These are phyloP conservation scores for Gonioctena quinquepunctata DNA, from an alignment of 1,140 invertebrate genomes.

Conservation along the genomic window DNA sequence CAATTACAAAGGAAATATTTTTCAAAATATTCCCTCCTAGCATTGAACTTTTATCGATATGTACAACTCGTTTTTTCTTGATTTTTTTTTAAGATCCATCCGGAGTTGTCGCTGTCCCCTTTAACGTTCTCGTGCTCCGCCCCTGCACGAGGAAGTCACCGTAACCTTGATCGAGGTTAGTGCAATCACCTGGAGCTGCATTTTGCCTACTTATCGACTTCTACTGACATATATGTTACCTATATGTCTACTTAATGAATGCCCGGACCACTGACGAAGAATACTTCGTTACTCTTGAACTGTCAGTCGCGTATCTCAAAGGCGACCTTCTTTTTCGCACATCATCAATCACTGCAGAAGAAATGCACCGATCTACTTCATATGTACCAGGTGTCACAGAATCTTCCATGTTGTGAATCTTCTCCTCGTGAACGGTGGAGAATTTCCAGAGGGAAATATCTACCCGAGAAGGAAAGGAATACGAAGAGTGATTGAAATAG, in stretches of 20 bases:
- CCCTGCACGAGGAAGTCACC: slow-evolving; percentile 34
- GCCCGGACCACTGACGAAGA: neutral
- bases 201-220: slow-evolving; percentile 39
- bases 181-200: slow-evolving; percentile 41
- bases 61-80: too few species aligned
- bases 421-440: too few species aligned
- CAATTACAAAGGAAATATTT: too few species aligned
- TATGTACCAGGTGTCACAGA: too few species aligned
- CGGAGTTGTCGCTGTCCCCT: neutral
- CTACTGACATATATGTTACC: slow-evolving; percentile 24
- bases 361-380: too few species aligned
- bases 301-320: neutral
- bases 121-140: neutral
- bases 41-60: too few species aligned
- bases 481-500: too few species aligned
- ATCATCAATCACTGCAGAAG: slow-evolving; percentile 5
- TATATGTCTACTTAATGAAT: slow-evolving; percentile 10
- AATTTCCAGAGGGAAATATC: too few species aligned
- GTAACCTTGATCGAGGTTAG: slow-evolving; percentile 44
- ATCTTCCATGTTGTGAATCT: too few species aligned
- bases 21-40: too few species aligned
- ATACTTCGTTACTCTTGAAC: neutral
- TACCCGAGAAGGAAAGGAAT: too few species aligned
- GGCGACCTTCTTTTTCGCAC: slow-evolving; percentile 4
- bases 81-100: too few species aligned